phyloP scores from a whole-genome alignment of 2,797 vertebrate species.

The Sylvia borin region DNA sequence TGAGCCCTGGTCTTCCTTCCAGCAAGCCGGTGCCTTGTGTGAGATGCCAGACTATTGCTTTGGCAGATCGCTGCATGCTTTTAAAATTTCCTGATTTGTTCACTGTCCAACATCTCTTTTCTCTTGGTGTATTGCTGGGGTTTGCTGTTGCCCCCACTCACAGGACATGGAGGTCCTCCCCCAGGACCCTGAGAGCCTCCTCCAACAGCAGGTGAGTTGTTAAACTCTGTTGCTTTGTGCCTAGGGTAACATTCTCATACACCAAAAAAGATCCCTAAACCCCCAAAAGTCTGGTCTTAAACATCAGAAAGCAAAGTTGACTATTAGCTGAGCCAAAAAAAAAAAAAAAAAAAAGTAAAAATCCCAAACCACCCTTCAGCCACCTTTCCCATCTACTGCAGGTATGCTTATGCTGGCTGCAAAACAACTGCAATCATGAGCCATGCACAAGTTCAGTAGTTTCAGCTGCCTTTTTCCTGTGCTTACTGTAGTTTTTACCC shows the following conservation, averaged over 20 bases:
- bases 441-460: not conserved
- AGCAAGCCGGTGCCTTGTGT: not conserved
- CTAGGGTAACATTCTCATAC: not conserved
- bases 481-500: not conserved
- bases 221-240: not conserved
- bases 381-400: not conserved
- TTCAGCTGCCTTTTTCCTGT: slow-evolving; percentile 46
- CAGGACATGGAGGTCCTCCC: not conserved
- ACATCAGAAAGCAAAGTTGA: not conserved
- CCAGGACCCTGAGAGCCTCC: not conserved
- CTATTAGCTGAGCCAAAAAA: rapidly evolving
- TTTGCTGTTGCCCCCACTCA: not conserved
- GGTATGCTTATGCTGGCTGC: not conserved
- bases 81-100: not conserved
- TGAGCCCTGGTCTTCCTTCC: not conserved
- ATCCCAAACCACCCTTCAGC: not conserved
- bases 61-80: not conserved
- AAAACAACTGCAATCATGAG: not conserved
- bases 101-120: rapidly evolving
- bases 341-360: too few species aligned
- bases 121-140: not conserved
- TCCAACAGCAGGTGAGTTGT: rapidly evolving
- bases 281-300: not conserved
- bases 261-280: not conserved
- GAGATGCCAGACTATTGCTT: not conserved